Percentiles rank a stretch among this genome's conserved stretches.
Evolutionary conservation across 2,888 invertebrate genomes (phyloP).

Genomic region (Helleia helle): DNA sequence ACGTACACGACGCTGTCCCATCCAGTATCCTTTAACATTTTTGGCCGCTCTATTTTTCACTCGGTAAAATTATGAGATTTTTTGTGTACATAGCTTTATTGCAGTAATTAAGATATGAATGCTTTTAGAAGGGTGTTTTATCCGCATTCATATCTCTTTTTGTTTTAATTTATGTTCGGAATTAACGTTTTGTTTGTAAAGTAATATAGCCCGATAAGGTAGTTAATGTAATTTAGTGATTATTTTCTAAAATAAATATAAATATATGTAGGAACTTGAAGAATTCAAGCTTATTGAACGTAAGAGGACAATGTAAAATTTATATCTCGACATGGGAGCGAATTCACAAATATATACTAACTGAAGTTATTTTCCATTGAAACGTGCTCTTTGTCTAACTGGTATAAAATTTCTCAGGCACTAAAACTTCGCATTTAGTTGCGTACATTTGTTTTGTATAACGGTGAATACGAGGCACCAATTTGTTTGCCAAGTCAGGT

Average conservation of each 20-base stretch:
- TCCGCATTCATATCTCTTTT: conserved; percentile 20
- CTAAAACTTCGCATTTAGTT: conserved; percentile 14
- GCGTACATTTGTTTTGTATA: conserved; percentile 24
- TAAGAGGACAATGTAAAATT: too few relatives aligned
- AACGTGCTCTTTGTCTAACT: conserved; percentile 11
- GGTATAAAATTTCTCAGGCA: conserved; percentile 10
- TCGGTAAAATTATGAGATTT: conserved; percentile 54
- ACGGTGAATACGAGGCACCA: conserved; percentile 12
- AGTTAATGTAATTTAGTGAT: too few relatives aligned
- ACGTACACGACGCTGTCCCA: conserved; percentile 34
- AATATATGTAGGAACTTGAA: too few relatives aligned
- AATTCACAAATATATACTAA: conserved; percentile 17
- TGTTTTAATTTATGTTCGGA: conserved; percentile 2
- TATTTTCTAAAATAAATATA: too few relatives aligned
- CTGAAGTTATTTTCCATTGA: conserved; percentile 12
- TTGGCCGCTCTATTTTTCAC: conserved; percentile 53
- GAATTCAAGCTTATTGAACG: too few relatives aligned
- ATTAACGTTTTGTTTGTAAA: too few relatives aligned
- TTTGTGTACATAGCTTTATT: conserved; percentile 60
- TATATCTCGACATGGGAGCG: conserved; percentile 39
- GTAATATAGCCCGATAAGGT: too few relatives aligned
- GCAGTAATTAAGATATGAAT: conserved; percentile 64
- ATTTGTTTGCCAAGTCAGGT: conserved; percentile 12
- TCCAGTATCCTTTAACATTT: conserved; percentile 49
- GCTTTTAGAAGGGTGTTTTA: conserved; percentile 54